Base-by-base conservation (phyloP, 2,797 vertebrate species). In the Staurois parvus region DNA sequence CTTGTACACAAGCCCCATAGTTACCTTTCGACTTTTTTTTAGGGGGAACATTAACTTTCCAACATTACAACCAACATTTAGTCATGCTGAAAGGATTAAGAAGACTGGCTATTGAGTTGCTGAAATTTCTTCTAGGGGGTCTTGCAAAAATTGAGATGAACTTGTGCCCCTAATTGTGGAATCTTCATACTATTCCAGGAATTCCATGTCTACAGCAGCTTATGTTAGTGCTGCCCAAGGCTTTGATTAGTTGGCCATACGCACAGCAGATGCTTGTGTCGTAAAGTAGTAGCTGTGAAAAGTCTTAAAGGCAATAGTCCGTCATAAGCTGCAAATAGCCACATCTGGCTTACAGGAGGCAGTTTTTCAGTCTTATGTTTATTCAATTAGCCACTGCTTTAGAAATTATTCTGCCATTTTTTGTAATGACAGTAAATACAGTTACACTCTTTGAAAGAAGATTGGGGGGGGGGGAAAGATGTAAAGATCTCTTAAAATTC, bases 361-460 rank as follows among this genome's bases (percentile, higher is more conserved):
- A 34, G 37, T 81, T 1, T 72, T 32, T 52, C 40, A 37, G 70
- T 21, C n/a, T 21, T 0, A 29, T 59, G 32, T 81, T 32, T 81
- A 70, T 72, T 59, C 48, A 72, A 73, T 81, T 81, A 52, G 56
- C 72, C 48, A 70, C 68, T n/a, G 17, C 28, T 82, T 1, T 32
- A 52, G 29, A 30, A 68, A 42, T 28, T 62, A 76, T 67, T 68
- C 42, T 42, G 21, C 72, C 66, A 70, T 70, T 42, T 59, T 48
- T 37, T 21, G 76, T 69, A 30, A 19, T 75, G 32, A 85, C 69
- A 29, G 70, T 21, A 80, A 72, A 72, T 29, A 32, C 81, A 81
- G 74, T 81, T 76, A 21, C 12, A 13, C 64, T 68, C 78, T 70
- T 73, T 81, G 45, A 81, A 64, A 70, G 68, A 12, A 76, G 56